These are phyloP conservation scores for Cricetomys ansorgei DNA, from an alignment of 2,113 vertebrate species.

Conservation along the genomic window DNA sequence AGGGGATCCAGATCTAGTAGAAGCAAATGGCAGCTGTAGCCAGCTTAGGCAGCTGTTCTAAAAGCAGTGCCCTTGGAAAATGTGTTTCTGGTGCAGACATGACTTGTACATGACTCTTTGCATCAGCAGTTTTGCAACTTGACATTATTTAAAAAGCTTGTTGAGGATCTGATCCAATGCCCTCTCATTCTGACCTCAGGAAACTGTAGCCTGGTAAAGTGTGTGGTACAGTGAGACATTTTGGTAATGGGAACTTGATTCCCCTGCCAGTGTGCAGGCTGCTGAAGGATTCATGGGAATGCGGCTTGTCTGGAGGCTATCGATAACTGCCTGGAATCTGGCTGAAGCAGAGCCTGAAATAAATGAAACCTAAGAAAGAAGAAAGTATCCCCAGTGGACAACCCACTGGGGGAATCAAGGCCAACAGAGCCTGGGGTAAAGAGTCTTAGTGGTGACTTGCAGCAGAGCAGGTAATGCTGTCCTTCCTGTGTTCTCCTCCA, in stretches of 20 bases:
- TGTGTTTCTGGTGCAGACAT: slow-evolving; percentile 64
- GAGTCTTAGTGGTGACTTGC: neutral
- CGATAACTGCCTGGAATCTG: neutral
- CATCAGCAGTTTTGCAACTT: slow-evolving; percentile 9
- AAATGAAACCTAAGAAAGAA: neutral
- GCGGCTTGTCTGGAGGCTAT: neutral
- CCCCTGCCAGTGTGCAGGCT: neutral
- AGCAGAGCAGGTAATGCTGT: too few relatives aligned
- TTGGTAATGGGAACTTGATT: neutral
- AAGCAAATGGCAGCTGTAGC: slow-evolving; percentile 2
- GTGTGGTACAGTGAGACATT: neutral
- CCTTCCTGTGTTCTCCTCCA: neutral
- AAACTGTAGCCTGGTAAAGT: neutral
- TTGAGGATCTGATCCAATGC: neutral
- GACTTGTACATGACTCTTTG: neutral
- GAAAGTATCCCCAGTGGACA: neutral
- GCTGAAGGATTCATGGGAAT: neutral
- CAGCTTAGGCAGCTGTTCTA: slow-evolving; percentile 15
- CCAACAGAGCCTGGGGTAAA: neutral
- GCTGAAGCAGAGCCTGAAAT: neutral
- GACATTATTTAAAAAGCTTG: slow-evolving; percentile 9
- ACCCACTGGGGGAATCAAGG: neutral
- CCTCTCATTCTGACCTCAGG: neutral
- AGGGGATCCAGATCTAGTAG: neutral
- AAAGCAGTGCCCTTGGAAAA: slow-evolving; percentile 10